Conservation (phyloP, 2,797 vertebrate genomes). For the Halcyon leucocephala region DNA sequence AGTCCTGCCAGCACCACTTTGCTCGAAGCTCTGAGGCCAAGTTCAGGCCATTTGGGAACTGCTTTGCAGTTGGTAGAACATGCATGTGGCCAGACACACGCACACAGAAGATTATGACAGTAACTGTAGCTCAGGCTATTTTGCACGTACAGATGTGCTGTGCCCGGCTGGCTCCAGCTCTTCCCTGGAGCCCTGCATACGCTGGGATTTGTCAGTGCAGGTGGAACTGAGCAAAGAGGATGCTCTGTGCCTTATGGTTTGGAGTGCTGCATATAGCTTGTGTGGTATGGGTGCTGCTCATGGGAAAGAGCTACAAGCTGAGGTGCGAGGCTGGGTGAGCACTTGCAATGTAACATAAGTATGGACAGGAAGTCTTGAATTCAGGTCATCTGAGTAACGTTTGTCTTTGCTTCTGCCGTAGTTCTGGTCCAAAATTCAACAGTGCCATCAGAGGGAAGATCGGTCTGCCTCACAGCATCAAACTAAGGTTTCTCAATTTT, state of each 20-base stretch:
- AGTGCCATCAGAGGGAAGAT: slow-evolving; percentile 92
- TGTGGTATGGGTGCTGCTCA: background rate
- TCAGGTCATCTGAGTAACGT: slow-evolving; percentile 62
- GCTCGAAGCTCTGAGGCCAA: background rate
- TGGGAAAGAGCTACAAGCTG: background rate
- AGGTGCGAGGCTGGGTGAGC: background rate
- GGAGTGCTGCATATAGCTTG: background rate
- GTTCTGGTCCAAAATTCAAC: slow-evolving; percentile 92
- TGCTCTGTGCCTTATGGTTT: background rate
- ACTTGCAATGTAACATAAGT: background rate
- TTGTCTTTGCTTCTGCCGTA: slow-evolving; percentile 75
- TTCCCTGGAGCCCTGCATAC: background rate
- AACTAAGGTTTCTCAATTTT: slow-evolving; percentile 88
- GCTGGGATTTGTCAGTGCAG: background rate
- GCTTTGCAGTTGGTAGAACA: background rate
- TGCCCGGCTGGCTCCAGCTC: background rate
- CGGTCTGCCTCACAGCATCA: slow-evolving; percentile 90
- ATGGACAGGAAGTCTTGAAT: background rate
- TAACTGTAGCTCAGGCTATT: background rate
- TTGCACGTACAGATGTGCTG: rapidly evolving
- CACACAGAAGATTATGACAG: background rate
- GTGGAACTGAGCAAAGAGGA: background rate
- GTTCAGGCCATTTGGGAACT: background rate
- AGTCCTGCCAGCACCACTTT: background rate
- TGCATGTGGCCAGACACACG: background rate